Evolutionary conservation across 2,797 vertebrate species (phyloP).

Genomic region (Tarsius wallacei): DNA sequence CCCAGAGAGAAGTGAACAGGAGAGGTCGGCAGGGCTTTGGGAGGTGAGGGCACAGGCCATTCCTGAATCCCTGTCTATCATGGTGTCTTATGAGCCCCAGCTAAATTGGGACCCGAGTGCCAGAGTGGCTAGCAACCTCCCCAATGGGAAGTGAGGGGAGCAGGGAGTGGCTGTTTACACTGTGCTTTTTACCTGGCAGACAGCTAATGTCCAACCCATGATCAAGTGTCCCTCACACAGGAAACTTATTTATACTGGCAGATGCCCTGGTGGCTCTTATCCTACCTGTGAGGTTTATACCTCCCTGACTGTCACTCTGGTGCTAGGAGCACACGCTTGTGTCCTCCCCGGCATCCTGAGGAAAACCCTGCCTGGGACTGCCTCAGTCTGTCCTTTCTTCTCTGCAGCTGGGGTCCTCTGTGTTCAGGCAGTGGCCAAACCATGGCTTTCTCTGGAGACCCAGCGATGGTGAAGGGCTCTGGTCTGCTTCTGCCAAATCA

Average conservation of each 20-base stretch:
- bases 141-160: neutral
- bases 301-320: neutral
- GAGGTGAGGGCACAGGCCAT: neutral
- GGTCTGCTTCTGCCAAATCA: too few species aligned
- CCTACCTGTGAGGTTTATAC: neutral
- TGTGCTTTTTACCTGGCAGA: neutral
- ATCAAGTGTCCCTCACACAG: neutral
- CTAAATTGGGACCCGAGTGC: neutral
- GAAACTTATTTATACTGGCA: neutral
- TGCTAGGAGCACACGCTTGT: too few species aligned
- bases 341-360: neutral
- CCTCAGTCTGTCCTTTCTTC: neutral
- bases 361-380: neutral
- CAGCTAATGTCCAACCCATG: neutral
- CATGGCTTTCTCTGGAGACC: neutral
- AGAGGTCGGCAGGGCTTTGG: neutral
- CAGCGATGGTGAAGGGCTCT: neutral
- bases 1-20: neutral
- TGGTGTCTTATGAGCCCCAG: neutral
- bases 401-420: neutral
- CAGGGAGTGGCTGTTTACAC: too few species aligned
- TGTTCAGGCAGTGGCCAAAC: neutral
- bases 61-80: neutral
- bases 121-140: neutral
- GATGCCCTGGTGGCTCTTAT: too few species aligned